Base-by-base conservation (phyloP, 2,113 vertebrate species). In the Chloropsis cyanopogon region DNA sequence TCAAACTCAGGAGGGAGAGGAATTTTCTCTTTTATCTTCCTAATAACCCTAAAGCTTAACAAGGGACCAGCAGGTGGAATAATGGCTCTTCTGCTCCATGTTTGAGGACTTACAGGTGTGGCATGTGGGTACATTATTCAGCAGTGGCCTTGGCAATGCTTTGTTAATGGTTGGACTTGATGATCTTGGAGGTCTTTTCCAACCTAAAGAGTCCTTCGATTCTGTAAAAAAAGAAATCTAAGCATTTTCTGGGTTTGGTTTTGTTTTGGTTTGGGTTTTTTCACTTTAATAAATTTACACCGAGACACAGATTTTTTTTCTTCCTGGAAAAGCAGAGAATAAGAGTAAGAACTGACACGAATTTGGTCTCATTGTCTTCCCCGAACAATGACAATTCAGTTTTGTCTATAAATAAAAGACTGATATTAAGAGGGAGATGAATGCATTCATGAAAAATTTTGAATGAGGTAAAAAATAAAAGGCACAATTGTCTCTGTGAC, bases 31-130 rank as follows among this genome's bases (percentile, higher is more conserved):
- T 87, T 91, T 35, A 20, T 61, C 46, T 65, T 56, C 35, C 46
- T 80, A 52, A 91, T 37, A 77, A 11, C 11, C 20, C 41, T 46
- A 61, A 79, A 42, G 35, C 13, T 16, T 14, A n/a, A 22, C 22
- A 46, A 82, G 35, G 69, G 23, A 49, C n/a, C 9, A 54, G 49
- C 76, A 78, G 12, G 14, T 12, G 37, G 53, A 71, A 69, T 41
- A 72, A 56, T 41, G 44, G 12, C 7, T 26, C 53, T 68, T 70
- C 63, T 50, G 29, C 23, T 82, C 31, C 2, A 0, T 18, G 31
- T 61, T 35, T 61, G 20, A 50, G 49, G 44, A 35, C 2, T 10
- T 54, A 29, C 0, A 14, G 12, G 14, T 0, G 0, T 37, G 29
- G n/a, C 29, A 41, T 2, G 11, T 33, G 35, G 46, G 31, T 35